Base-by-base conservation (phyloP, 2,888 invertebrate genomes). In the Spisula subtruncata region DNA sequence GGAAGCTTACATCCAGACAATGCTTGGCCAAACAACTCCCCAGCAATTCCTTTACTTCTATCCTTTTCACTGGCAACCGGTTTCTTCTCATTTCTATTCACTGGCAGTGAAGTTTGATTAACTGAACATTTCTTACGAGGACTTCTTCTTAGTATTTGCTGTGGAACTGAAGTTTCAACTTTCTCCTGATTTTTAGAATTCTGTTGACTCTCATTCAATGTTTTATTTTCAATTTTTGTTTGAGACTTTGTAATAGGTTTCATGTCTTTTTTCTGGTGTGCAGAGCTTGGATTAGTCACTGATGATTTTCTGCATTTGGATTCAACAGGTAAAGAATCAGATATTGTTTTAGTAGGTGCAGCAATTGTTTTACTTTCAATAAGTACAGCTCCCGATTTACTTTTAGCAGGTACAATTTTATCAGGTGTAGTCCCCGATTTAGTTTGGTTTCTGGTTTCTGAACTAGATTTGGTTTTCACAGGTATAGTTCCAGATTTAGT, bases 21-120 rank as follows among this genome's bases (percentile, higher is more conserved):
- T 29, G 85, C 79, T 54, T 66, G 86, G 8, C 84, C 83, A 75
- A 84, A 80, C 71, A 89, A 41, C 35, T 80, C 86, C 29, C 80
- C 83, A 35, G 83, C 80, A 35, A 84, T 84, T 54, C 87, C 87
- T 48, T 48, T 83, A 29, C 12, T 25, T 18, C 12, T 48, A 14
- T 83, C 60, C 35, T 56, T 32, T 10, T 81, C 29, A 81, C 29
- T 81, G 51, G 60, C 2, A 35, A 20, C 51, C 18, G 51, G 71
- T n/a, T 83, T 25, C 35, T 66, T 60, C 5, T 66, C 25, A 25
- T 66, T 32, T 46, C 20, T 8, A 83, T n/a, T 32, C 1, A 8
- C 20, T 66, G 25, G 25, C 41, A 66, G 20, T 10, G 25, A 46
- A 46, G 75, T 32, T 0, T 75, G 29, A 25, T 25, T 75, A 14